Percentiles rank a stretch among this genome's conserved stretches.
Conservation (phyloP, 2,888 invertebrate genomes). For the Luffia ferchaultella region DNA sequence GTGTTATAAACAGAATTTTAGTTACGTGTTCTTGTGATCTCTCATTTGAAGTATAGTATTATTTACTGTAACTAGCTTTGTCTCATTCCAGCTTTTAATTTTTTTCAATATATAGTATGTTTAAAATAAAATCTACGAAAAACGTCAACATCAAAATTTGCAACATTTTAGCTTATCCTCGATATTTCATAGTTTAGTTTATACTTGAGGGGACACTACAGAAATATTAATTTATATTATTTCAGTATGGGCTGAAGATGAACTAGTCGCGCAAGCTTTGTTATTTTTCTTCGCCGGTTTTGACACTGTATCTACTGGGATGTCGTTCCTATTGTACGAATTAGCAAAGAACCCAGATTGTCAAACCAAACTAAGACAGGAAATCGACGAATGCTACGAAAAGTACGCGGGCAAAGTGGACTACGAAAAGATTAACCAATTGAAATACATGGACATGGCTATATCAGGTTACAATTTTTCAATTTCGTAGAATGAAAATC, state of each 20-base stretch:
- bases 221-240: not conserved
- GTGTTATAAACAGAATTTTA: no score
- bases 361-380: slow-evolving; percentile 27
- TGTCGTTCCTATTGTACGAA: slow-evolving; percentile 20
- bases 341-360: slow-evolving; percentile 20
- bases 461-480: slow-evolving; percentile 7
- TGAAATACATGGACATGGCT: slow-evolving; percentile 21
- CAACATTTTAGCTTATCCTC: not conserved
- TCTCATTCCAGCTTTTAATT: not conserved
- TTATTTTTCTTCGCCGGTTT: slow-evolving; percentile 20
- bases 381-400: slow-evolving; percentile 27
- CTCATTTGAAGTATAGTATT: no score
- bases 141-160: not conserved
- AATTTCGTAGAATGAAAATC: not conserved
- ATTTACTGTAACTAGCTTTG: not conserved
- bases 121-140: not conserved
- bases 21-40: no score
- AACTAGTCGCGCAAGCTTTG: slow-evolving; percentile 17
- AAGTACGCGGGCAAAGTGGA: slow-evolving; percentile 43
- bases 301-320: slow-evolving; percentile 18
- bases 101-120: not conserved
- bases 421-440: slow-evolving; percentile 32
- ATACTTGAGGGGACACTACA: not conserved
- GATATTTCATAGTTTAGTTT: not conserved
- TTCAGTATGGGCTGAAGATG: slow-evolving; percentile 17